Conservation (phyloP, 2,797 vertebrate genomes). For the Gallinago nigripennis region DNA sequence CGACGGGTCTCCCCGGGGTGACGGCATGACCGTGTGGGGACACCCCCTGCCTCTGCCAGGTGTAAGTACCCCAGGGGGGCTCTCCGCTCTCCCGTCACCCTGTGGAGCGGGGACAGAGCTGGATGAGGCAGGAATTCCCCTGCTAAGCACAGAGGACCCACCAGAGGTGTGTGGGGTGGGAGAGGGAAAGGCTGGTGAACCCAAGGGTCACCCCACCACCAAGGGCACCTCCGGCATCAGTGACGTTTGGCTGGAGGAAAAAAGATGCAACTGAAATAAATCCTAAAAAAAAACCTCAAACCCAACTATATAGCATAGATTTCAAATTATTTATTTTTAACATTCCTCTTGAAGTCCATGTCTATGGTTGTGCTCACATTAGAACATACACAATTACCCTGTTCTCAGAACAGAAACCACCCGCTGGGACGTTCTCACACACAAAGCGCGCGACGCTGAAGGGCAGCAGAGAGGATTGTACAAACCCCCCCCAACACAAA, state of each 20-base stretch:
- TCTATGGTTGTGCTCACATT: neutral
- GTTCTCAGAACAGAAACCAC: neutral
- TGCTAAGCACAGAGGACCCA: neutral
- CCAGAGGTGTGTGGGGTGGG: neutral
- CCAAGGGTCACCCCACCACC: neutral
- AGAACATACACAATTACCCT: neutral
- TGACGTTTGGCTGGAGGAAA: neutral
- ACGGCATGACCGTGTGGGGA: fast-evolving
- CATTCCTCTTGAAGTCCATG: neutral
- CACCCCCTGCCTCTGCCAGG: neutral
- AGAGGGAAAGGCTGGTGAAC: neutral
- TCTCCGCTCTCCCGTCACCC: neutral
- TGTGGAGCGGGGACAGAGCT: fast-evolving
- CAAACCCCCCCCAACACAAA: neutral
- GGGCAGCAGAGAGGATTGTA: neutral
- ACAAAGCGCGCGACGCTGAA: neutral
- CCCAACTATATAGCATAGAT: neutral
- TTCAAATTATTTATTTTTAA: conserved; percentile 9
- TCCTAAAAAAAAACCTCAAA: neutral
- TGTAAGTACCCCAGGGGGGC: neutral
- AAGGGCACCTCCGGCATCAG: fast-evolving
- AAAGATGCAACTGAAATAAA: neutral
- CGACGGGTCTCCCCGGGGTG: fast-evolving
- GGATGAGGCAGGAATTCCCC: fast-evolving
- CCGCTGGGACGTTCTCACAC: fast-evolving